These are phyloP conservation scores for Heliocidaris erythrogramma DNA, from an alignment of 35 echinoderm and acorn worm genomes.

Conservation along the genomic window DNA sequence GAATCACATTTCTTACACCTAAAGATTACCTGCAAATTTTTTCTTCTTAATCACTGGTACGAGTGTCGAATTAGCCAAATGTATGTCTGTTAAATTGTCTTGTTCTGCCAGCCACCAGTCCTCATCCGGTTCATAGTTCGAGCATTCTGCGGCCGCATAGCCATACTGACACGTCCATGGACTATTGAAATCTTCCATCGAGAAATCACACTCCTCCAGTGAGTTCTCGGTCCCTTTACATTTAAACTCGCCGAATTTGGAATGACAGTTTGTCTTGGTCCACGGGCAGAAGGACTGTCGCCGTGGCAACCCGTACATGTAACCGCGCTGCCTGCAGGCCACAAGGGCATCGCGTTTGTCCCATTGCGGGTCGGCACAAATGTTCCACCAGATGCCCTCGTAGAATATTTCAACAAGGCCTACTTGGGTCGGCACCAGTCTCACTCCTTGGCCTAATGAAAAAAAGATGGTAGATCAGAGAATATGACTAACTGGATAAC, in stretches of 20 bases:
- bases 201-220: constrained; percentile 26
- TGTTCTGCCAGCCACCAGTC: background rate
- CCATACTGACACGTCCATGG: constrained; percentile 1
- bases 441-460: background rate
- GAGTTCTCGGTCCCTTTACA: constrained; percentile 13
- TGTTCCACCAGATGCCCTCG: constrained; percentile 37
- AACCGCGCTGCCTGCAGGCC: constrained; percentile 21
- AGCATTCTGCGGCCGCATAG: constrained; percentile 18
- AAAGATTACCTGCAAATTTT: constrained; percentile 23
- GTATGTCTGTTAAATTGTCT: constrained; percentile 19
- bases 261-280: background rate
- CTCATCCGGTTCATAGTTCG: background rate
- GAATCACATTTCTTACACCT: no score
- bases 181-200: background rate
- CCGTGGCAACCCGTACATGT: constrained; percentile 1
- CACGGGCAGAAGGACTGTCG: background rate
- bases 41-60: background rate
- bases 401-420: constrained; percentile 23
- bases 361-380: constrained; percentile 16
- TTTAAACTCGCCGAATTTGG: constrained; percentile 17
- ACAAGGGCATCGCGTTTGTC: constrained; percentile 30
- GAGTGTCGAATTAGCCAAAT: background rate
- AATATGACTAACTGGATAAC: no score
- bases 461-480: no score
- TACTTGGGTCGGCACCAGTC: constrained; percentile 3